Evolutionary conservation across 2,797 vertebrate species (phyloP).

Genomic region (Propithecus perrieri): DNA sequence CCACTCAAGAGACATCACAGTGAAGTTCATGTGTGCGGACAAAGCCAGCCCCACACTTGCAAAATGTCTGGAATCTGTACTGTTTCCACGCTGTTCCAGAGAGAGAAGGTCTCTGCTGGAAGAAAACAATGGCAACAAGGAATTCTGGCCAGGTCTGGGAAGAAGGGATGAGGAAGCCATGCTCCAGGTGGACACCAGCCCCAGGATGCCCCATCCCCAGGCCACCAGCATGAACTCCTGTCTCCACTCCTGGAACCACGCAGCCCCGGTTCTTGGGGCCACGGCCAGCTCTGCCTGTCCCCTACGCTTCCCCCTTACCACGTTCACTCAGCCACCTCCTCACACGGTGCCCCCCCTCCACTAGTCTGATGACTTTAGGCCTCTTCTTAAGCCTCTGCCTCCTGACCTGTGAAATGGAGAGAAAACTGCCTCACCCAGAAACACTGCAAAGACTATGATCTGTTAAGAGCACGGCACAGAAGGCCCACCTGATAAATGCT

Average conservation of each 20-base stretch:
- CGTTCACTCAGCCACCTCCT: not conserved
- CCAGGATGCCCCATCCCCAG: not conserved
- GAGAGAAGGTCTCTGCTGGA: not conserved
- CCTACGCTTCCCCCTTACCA: not conserved
- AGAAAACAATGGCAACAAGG: not conserved
- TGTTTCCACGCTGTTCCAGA: not conserved
- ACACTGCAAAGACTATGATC: fast-evolving
- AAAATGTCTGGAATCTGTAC: fast-evolving
- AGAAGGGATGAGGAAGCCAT: not conserved
- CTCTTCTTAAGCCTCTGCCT: not conserved
- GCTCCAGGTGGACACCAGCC: not conserved
- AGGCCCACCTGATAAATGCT: not conserved
- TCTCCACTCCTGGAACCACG: not conserved
- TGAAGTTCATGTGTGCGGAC: fast-evolving
- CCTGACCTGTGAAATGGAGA: not conserved
- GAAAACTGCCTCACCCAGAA: not conserved
- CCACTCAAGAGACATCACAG: fast-evolving
- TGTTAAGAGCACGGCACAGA: not conserved
- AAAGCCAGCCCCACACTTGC: not conserved
- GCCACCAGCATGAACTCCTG: not conserved
- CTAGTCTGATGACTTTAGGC: not conserved
- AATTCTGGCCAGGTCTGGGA: not conserved
- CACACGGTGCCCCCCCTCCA: fast-evolving
- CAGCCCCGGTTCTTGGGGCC: not conserved
- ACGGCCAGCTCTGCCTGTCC: not conserved